Percentiles rank a stretch among this genome's conserved stretches.
phyloP scores from a whole-genome alignment of 1,140 invertebrate species.

The Chironomus tepperi region DNA sequence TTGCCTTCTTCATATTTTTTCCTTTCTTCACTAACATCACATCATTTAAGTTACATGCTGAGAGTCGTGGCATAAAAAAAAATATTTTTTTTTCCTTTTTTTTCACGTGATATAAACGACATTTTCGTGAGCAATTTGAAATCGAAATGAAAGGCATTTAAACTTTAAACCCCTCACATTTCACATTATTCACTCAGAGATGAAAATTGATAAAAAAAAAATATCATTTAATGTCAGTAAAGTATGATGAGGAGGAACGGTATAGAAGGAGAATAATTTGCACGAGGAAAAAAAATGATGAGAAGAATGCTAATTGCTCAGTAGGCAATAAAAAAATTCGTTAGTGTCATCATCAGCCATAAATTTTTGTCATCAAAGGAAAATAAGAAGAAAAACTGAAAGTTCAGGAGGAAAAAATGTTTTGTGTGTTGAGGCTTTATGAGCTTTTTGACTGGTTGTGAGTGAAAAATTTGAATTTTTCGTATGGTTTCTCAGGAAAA shows the following conservation, averaged over 20 bases:
- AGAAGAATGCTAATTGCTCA: neutral
- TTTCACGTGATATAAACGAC: conserved; percentile 1
- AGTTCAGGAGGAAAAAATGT: too few relatives aligned
- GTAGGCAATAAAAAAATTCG: conserved; percentile 1
- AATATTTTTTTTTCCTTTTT: neutral
- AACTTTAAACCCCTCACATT: neutral
- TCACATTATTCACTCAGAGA: neutral
- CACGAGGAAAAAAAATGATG: neutral
- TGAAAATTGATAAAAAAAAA: conserved; percentile 3
- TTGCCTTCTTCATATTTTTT: neutral
- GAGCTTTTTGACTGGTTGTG: too few relatives aligned
- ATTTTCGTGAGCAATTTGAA: neutral
- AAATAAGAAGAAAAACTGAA: too few relatives aligned
- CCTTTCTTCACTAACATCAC: neutral
- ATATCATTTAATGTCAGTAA: neutral
- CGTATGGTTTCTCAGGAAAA: too few relatives aligned
- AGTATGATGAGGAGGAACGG: too few relatives aligned
- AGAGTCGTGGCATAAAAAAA: neutral
- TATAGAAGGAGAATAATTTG: too few relatives aligned
- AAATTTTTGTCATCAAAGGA: neutral
- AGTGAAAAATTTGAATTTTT: too few relatives aligned
- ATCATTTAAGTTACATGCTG: too few relatives aligned
- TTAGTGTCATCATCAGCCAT: conserved; percentile 19
- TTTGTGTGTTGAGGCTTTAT: too few relatives aligned
- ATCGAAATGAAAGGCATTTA: neutral